Conservation (phyloP, 2,113 vertebrate species). For the Labeo rohita region DNA sequence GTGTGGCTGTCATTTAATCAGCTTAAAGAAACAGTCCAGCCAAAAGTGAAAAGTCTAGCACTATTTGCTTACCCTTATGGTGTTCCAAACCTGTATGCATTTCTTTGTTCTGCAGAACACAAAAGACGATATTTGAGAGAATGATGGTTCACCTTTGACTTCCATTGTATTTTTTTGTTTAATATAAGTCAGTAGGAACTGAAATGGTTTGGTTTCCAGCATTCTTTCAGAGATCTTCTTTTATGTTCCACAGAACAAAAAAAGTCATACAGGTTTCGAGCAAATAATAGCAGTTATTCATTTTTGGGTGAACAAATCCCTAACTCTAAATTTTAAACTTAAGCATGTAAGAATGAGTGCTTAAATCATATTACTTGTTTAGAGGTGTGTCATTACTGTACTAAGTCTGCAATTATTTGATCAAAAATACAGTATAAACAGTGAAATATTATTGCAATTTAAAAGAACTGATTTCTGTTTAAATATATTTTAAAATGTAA, state of each 20-base stretch:
- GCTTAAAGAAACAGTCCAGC: slow-evolving; percentile 1
- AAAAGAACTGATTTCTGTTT: not conserved
- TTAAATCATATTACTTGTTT: too few relatives aligned
- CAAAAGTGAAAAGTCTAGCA: not conserved
- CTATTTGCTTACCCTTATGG: not conserved
- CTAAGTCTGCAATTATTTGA: not conserved
- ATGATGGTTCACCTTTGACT: not conserved
- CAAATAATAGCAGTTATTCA: too few relatives aligned
- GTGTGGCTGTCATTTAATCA: not conserved
- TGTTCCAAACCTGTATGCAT: not conserved
- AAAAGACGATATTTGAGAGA: not conserved
- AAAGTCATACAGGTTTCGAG: too few relatives aligned
- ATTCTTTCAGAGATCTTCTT: not conserved
- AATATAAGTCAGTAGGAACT: not conserved
- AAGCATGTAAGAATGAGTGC: not conserved
- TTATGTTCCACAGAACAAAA: not conserved
- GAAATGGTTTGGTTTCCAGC: not conserved
- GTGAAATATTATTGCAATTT: not conserved
- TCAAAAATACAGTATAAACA: not conserved
- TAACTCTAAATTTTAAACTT: too few relatives aligned
- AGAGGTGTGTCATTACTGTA: too few relatives aligned
- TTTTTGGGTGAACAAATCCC: too few relatives aligned
- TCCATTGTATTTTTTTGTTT: not conserved
- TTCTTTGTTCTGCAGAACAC: not conserved
- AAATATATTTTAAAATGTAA: not conserved